These are phyloP conservation scores for Nerophis ophidion DNA, from an alignment of 2,113 vertebrate species.

Conservation along the genomic window DNA sequence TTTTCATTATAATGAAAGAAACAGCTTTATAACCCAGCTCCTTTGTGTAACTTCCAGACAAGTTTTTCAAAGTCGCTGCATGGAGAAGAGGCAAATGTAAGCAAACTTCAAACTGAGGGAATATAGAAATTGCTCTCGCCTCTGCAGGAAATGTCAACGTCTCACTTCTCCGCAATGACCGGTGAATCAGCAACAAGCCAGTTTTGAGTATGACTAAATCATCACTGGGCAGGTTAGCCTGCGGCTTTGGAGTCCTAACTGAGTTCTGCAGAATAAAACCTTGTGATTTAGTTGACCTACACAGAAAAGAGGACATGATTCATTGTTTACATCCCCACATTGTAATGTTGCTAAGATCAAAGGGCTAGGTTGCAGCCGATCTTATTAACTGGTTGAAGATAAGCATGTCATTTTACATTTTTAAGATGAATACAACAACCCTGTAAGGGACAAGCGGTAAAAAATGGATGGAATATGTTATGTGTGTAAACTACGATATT, in stretches of 20 bases:
- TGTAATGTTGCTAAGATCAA: not conserved
- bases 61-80: not conserved
- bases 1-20: too few species aligned
- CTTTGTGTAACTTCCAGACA: too few species aligned
- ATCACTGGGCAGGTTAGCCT: constrained; percentile 24
- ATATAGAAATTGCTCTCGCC: constrained; percentile 13
- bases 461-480: too few species aligned
- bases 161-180: constrained; percentile 44
- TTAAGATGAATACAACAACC: too few species aligned
- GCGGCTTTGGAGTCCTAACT: constrained; percentile 17
- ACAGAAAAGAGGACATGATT: constrained; percentile 12
- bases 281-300: constrained; percentile 19
- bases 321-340: constrained; percentile 2
- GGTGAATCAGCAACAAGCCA: constrained; percentile 43
- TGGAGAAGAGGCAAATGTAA: constrained; percentile 7
- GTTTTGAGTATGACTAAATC: constrained; percentile 34
- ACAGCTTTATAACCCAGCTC: too few species aligned
- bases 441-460: too few species aligned
- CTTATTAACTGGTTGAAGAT: too few species aligned
- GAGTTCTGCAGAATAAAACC: constrained; percentile 36
- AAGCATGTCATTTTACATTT: too few species aligned
- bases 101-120: constrained; percentile 22
- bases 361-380: not conserved
- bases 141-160: constrained; percentile 47
- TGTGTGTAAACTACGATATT: too few species aligned